phyloP scores from a whole-genome alignment of 1,140 invertebrate species.

The Ganaspis sp. region DNA sequence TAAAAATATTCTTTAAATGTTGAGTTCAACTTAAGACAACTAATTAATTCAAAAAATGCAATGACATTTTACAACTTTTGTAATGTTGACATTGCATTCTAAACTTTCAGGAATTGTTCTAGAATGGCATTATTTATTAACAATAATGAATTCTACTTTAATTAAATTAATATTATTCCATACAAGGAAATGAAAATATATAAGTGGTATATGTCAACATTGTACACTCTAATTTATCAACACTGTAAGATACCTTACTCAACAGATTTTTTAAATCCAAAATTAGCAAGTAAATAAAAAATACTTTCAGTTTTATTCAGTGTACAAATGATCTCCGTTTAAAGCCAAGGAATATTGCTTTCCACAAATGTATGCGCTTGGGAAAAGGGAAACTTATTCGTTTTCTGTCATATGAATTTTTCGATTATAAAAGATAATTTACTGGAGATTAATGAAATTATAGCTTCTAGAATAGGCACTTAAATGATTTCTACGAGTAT shows the following conservation, averaged over 20 bases:
- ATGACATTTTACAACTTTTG: background rate
- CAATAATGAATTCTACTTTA: too few species aligned
- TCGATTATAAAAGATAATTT: background rate
- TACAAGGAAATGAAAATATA: too few species aligned
- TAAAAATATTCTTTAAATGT: conserved; percentile 28
- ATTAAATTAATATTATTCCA: too few species aligned
- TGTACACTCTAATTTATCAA: too few species aligned
- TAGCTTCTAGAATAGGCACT: background rate
- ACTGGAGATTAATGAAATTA: background rate
- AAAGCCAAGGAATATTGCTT: background rate
- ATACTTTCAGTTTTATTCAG: background rate
- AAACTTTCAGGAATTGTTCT: too few species aligned
- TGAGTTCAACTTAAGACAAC: background rate
- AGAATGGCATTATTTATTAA: too few species aligned
- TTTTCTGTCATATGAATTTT: background rate
- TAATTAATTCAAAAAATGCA: background rate
- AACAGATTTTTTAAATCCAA: too few species aligned
- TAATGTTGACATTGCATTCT: too few species aligned
- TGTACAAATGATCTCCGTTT: background rate
- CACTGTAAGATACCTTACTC: too few species aligned
- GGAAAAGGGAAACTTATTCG: background rate
- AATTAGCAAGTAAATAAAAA: too few species aligned
- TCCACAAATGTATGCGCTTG: conserved; percentile 17
- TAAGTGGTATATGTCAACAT: too few species aligned
- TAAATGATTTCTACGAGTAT: background rate